Evolutionary conservation across 2,797 vertebrate genomes (phyloP).

Genomic region (Gallirallus australis): DNA sequence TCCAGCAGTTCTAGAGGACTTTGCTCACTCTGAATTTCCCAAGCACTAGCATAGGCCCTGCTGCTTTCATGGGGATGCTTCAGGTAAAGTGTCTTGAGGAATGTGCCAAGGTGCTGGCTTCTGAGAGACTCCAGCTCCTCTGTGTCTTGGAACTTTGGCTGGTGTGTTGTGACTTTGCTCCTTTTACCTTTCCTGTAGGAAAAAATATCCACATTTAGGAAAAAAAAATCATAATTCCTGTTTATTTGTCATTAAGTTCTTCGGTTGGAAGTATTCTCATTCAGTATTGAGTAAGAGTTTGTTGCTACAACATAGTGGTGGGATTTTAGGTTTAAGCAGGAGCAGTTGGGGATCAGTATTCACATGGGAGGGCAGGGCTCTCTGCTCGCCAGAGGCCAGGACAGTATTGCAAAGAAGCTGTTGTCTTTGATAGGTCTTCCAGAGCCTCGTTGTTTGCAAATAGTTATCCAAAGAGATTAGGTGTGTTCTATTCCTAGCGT

Average conservation of each 20-base stretch:
- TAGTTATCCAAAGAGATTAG: slow-evolving; percentile 15
- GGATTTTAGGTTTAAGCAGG: not conserved
- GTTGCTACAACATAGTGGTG: not conserved
- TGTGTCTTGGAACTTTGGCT: not conserved
- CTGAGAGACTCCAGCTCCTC: not conserved
- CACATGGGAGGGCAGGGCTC: not conserved
- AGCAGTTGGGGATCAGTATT: not conserved
- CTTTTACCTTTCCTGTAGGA: not conserved
- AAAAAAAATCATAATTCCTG: not conserved
- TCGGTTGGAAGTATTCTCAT: not conserved
- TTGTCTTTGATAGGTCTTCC: slow-evolving; percentile 1
- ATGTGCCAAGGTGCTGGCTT: not conserved
- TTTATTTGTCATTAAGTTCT: not conserved
- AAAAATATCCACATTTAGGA: not conserved
- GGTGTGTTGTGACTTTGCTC: not conserved
- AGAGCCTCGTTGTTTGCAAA: not conserved
- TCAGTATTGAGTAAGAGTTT: not conserved
- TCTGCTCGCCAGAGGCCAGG: not conserved
- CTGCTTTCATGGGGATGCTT: not conserved
- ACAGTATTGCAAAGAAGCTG: not conserved
- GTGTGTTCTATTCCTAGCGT: not conserved
- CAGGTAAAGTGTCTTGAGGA: not conserved
- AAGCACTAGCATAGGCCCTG: rapidly evolving
- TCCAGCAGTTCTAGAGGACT: not conserved
- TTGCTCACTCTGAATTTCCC: not conserved